These are phyloP conservation scores for Ochotona curzoniae DNA, from an alignment of 2,113 vertebrate species.

Conservation along the genomic window DNA sequence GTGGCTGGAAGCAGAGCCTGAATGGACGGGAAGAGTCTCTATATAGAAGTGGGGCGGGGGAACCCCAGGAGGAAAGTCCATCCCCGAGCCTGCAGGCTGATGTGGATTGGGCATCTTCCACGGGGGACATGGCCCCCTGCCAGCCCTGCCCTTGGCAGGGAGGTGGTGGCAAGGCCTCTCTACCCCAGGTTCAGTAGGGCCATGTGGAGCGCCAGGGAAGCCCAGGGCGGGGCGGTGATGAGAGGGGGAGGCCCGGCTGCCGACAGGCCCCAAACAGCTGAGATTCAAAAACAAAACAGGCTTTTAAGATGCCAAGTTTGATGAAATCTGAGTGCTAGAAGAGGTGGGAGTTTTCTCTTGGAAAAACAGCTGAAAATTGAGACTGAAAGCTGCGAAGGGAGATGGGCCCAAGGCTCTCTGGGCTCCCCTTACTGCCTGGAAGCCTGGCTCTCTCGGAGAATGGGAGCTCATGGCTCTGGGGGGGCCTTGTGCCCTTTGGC, in stretches of 20 bases:
- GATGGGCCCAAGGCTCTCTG: constrained; percentile 45
- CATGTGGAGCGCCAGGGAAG: constrained; percentile 54
- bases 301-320: constrained; percentile 90
- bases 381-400: constrained; percentile 80
- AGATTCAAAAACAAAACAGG: constrained; percentile 84
- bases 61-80: background rate
- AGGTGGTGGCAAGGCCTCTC: background rate
- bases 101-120: background rate
- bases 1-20: background rate
- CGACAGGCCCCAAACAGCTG: constrained; percentile 86
- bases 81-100: background rate
- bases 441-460: background rate
- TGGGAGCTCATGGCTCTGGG: background rate
- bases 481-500: background rate
- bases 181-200: background rate
- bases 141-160: background rate
- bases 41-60: background rate
- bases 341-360: constrained; percentile 82
- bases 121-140: background rate
- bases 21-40: constrained; percentile 8
- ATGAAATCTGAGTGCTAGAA: constrained; percentile 86
- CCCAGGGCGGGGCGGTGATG: constrained; percentile 17
- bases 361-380: constrained; percentile 82
- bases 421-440: constrained; percentile 47
- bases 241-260: constrained; percentile 57